Evolutionary conservation across 2,113 vertebrate genomes (phyloP), one percentile per base, ranked within the genome.

Genomic region (Chrysemys picta): DNA sequence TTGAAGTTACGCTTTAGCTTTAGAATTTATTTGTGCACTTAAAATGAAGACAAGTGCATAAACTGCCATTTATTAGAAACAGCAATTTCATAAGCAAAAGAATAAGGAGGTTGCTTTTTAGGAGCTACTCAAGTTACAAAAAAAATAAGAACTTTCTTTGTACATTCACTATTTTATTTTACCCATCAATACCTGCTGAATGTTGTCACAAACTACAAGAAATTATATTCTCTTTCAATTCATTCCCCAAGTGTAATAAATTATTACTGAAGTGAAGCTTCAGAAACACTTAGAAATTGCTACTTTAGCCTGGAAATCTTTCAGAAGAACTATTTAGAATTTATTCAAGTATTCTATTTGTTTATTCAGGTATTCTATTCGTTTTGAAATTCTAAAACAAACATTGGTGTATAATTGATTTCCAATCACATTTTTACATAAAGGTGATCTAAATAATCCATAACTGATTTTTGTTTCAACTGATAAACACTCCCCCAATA

Each of bases 151-250:
- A 4, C 50, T 5, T 38, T 42, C 13, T 81, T 31, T 14, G 25
- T 3, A n/a, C 5, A n/a, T 2, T 91, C 22, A 6, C 9, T 53
- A 24, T 19, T 81, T 81, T 53, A 22, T 42, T 54, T 89, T 22
- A 82, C 50, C 56, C 57, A 53, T 14, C 35, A 59, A 84, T 4
- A 89, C 8, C 42, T 50, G 57, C 47, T 88, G 27, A 84, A 92
- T 13, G 45, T 14, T 80, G 47, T 49, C 78, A 80, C 24, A 79
- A 50, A 13, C 49, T 80, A 14, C 47, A 22, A 16, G 14, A 80
- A 50, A 80, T 27, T 29, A 91, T 45, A 59, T 12, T 88, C 31
- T 84, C 81, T 95, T 94, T 82, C 72, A 93, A 93, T 86, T 89
- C 84, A 88, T 42, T 12, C 42, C 49, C 38, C 56, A 59, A 85